Conservation (phyloP, 2,888 invertebrate species). For the Drosophila atroscutellata region DNA sequence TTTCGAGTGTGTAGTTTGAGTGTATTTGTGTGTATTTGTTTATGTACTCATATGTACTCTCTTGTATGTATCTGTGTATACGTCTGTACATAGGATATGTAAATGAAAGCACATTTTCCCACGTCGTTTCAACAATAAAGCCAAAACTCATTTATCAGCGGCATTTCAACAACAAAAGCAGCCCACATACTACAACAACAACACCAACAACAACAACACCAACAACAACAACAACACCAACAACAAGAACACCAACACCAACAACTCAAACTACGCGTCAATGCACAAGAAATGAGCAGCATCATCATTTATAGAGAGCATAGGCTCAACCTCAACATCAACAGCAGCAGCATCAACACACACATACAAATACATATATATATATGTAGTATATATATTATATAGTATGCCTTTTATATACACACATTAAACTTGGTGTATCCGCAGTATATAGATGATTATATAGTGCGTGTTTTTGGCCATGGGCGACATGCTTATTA, state of each 20-base stretch:
- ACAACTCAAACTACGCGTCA: conserved; percentile 52
- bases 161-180: conserved; percentile 72
- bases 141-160: conserved; percentile 75
- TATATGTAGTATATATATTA: background rate
- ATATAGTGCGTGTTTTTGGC: conserved; percentile 59
- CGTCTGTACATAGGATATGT: conserved; percentile 48
- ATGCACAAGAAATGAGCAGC: conserved; percentile 71
- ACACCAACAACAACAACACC: conserved; percentile 25
- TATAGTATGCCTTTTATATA: background rate
- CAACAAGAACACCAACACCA: conserved; percentile 16
- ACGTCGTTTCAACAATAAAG: conserved; percentile 71
- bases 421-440: too few species aligned
- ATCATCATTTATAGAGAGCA: conserved; percentile 67
- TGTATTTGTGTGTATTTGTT: conserved; percentile 11
- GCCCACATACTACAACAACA: conserved; percentile 56
- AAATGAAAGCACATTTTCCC: conserved; percentile 68
- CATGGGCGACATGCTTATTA: conserved; percentile 63
- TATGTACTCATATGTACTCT: background rate
- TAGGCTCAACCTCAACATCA: conserved; percentile 37
- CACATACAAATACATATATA: background rate
- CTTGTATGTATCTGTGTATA: background rate
- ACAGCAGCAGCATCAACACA: conserved; percentile 1
- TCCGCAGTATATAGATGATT: conserved; percentile 40
- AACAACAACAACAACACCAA: conserved; percentile 3
- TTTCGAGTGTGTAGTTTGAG: conserved; percentile 31